A percentile compares a stretch with the other conserved stretches of the same genome.
Evolutionary conservation across 2,888 invertebrate genomes (phyloP).

Genomic region (Onchidella celtica): DNA sequence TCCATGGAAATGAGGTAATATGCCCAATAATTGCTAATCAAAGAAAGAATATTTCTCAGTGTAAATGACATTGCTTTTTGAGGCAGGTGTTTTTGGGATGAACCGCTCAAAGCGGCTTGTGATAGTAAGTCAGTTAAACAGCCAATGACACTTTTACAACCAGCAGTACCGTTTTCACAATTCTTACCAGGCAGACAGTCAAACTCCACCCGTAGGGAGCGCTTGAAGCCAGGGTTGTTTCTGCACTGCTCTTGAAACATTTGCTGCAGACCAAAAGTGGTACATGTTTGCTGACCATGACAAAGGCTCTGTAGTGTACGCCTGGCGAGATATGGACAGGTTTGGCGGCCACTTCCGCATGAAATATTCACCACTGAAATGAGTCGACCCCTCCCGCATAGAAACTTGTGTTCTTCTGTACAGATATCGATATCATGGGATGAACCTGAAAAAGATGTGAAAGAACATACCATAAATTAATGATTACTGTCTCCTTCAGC

Average conservation of each 20-base stretch:
- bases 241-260: not conserved
- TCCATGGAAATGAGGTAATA: no score
- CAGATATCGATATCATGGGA: conserved; percentile 18
- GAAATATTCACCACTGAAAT: conserved; percentile 16
- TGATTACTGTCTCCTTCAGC: not conserved
- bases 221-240: not conserved
- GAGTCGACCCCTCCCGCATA: conserved; percentile 7
- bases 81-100: no score
- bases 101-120: no score
- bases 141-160: no score
- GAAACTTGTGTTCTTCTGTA: conserved; percentile 18
- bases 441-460: not conserved
- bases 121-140: no score
- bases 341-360: not conserved
- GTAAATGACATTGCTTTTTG: no score
- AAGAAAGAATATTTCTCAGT: no score
- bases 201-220: not conserved
- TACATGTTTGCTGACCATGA: conserved; percentile 35
- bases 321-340: not conserved
- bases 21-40: no score
- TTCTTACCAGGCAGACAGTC: conserved; percentile 5
- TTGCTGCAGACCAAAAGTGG: not conserved
- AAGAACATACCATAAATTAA: not conserved
- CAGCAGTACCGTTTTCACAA: no score
- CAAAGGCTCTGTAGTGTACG: conserved; percentile 12